Evolutionary conservation across 2,113 vertebrate genomes (phyloP), one percentile per base, ranked within the genome.

Genomic region (Corvus hawaiiensis): DNA sequence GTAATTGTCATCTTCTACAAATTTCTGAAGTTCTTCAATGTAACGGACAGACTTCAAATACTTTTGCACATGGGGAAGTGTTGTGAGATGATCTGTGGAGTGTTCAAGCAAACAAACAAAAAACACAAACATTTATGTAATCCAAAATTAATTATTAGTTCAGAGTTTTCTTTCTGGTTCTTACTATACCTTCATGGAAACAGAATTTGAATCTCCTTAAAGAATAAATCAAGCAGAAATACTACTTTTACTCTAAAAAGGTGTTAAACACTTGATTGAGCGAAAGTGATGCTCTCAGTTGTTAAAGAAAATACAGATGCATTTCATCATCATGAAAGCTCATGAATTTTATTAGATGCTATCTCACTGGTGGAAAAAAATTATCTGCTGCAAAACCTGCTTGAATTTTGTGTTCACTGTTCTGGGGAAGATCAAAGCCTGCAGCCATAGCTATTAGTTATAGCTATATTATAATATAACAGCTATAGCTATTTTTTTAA

Each of bases 1-100:
- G 96, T 99, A 99, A 97, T 99, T 99, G 97, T 99, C 99, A 6
- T 99, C 99, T 96, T 99, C 99, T 61, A 99, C 99, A 92, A 99
- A 99, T 96, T 99, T 99, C 95, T 99, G 99, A 63, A 99, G 98
- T 91, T 99, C 99, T 87, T 99, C 99, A 24, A 99, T 99, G 97
- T 99, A 99, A 82, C 98, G 99, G 4, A 99, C 99, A 4, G 99
- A 99, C 97, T 99, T 98, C 95, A 99, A 97, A 95, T 99, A 99
- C 95, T 99, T 99, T 94, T 99, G 99, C 86, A 99, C 98, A 11
- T 99, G 99, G 35, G 99, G 99, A 55, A 99, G 97, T 11, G 97
- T 99, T 76, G 97, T 97, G 82, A 99, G 98, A 96, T 99, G 97
- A 97, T 99, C 99, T 99, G 97, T 46, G 72, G 56, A 73, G 43